Percentiles rank a stretch among this genome's conserved stretches.
Conservation (phyloP, 2,113 vertebrate species). For the Aptenodytes patagonicus region DNA sequence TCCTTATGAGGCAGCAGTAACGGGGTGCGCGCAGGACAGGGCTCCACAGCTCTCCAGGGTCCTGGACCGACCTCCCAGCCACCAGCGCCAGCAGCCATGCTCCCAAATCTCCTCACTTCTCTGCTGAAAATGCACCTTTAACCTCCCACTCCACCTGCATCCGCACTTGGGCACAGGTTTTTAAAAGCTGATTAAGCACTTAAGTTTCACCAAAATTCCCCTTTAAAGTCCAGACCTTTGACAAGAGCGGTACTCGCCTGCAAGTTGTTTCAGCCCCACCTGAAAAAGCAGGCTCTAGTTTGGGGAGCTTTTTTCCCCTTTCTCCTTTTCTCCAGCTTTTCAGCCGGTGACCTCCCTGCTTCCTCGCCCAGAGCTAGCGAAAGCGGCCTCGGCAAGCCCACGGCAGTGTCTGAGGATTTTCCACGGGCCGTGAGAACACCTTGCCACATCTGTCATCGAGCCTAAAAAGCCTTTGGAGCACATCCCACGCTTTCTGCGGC, state of each 20-base stretch:
- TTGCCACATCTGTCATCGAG: not conserved
- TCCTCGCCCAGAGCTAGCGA: fast-evolving
- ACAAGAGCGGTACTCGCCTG: not conserved
- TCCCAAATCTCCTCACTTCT: not conserved
- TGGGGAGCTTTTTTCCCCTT: not conserved
- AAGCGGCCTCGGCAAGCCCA: not conserved
- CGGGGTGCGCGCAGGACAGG: not conserved
- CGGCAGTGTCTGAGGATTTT: fast-evolving
- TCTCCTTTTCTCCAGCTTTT: not conserved
- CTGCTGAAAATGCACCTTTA: not conserved
- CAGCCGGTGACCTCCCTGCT: fast-evolving
- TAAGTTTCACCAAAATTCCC: not conserved
- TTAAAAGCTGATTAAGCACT: not conserved
- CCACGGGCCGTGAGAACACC: not conserved
- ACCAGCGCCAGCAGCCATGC: fast-evolving
- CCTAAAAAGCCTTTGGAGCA: not conserved
- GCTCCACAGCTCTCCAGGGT: not conserved
- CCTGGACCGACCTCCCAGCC: fast-evolving
- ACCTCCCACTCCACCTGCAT: fast-evolving
- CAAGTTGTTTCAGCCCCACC: not conserved
- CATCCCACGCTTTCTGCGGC: fast-evolving
- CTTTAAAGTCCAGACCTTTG: not conserved
- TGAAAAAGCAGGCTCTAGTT: not conserved
- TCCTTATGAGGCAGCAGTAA: fast-evolving
- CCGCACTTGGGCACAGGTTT: not conserved